These are phyloP conservation scores for Sarcophaga bullata DNA, from an alignment of 1,140 invertebrate species.

Conservation along the genomic window DNA sequence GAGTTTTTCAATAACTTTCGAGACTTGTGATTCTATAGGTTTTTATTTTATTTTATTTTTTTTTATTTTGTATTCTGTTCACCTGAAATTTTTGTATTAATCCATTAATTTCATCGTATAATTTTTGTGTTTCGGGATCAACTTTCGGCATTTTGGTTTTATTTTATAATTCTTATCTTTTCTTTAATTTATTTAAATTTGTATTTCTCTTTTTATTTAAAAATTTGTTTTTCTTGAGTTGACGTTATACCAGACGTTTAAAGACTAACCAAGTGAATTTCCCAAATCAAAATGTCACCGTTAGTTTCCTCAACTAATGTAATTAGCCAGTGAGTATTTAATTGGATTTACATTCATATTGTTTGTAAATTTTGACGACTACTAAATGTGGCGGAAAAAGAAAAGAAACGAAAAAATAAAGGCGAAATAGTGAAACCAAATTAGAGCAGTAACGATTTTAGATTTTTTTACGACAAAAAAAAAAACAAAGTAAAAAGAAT, in stretches of 20 bases:
- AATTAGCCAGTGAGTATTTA: not conserved
- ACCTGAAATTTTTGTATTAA: constrained; percentile 79
- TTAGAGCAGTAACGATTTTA: not conserved
- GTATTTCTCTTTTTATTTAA: not conserved
- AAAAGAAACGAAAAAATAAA: not conserved
- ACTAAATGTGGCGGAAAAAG: not conserved
- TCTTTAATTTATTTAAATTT: not conserved
- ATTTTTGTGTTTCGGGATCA: constrained; percentile 77
- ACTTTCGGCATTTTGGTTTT: constrained; percentile 72
- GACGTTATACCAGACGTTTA: not conserved
- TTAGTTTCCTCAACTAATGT: not conserved
- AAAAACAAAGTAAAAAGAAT: no score
- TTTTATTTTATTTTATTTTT: no score
- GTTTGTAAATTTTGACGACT: not conserved
- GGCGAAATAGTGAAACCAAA: not conserved
- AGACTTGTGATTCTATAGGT: not conserved
- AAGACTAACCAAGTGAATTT: constrained; percentile 3
- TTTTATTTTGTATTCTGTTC: constrained; percentile 41
- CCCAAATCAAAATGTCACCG: not conserved
- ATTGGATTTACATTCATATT: not conserved
- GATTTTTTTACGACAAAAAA: no score
- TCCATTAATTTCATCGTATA: constrained; percentile 83
- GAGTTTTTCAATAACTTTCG: not conserved
- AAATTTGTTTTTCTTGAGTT: constrained; percentile 1
- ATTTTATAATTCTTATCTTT: not conserved